Percentiles rank a stretch among this genome's conserved stretches.
phyloP scores from a whole-genome alignment of 2,113 vertebrate species.

The Taurulus bubalis region DNA sequence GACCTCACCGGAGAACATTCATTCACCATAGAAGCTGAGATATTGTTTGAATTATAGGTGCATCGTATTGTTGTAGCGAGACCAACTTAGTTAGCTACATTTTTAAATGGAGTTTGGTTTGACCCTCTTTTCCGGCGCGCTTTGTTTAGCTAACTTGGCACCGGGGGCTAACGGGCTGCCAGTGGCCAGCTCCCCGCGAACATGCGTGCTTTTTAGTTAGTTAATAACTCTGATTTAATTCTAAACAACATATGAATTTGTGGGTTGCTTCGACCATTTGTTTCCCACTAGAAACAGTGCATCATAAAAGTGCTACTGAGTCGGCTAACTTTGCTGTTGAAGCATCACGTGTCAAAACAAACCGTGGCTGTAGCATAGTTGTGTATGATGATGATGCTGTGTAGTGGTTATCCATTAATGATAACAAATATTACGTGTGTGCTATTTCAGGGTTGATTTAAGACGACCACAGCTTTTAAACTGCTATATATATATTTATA shows the following conservation, averaged over 20 bases:
- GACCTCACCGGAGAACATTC: background rate
- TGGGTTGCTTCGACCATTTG: background rate
- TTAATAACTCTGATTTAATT: background rate
- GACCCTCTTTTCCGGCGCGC: background rate
- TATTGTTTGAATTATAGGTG: accelerated
- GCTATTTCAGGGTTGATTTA: background rate
- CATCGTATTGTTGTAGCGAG: background rate
- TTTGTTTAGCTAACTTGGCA: slow-evolving; percentile 6
- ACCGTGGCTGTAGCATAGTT: slow-evolving; percentile 19
- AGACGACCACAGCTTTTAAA: background rate
- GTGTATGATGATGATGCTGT: background rate
- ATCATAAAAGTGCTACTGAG: background rate
- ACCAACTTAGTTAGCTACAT: background rate
- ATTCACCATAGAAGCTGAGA: accelerated
- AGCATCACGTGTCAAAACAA: slow-evolving; percentile 81
- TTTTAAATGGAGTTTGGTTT: slow-evolving; percentile 21
- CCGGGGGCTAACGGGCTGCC: slow-evolving; percentile 2
- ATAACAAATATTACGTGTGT: background rate
- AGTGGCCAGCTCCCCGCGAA: background rate
- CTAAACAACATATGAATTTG: background rate
- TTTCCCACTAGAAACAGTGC: background rate
- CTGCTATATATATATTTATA: no score
- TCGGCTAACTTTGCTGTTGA: background rate
- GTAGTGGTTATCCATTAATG: background rate
- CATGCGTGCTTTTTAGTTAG: background rate